Evolutionary conservation across 1,140 invertebrate genomes (phyloP).

Genomic region (Drosophila chauvacae): DNA sequence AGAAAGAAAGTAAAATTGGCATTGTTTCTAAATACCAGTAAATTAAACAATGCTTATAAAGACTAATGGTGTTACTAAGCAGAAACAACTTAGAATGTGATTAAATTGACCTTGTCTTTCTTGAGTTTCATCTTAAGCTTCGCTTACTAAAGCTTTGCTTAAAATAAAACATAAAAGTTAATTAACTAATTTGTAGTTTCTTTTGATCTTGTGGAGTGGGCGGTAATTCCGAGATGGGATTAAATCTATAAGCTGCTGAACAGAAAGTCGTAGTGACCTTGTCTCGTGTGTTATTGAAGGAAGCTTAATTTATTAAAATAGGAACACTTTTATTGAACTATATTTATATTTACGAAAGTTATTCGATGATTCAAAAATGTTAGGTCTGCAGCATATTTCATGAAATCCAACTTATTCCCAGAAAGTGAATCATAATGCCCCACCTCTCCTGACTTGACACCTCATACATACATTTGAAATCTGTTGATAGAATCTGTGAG

Average conservation of each 20-base stretch:
- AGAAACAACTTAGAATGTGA: too few species aligned
- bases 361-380: too few species aligned
- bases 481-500: slow-evolving; percentile 2
- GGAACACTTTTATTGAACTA: neutral
- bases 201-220: slow-evolving; percentile 29
- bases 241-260: slow-evolving; percentile 1
- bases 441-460: neutral
- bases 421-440: slow-evolving; percentile 14
- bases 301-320: neutral
- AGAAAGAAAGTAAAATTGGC: slow-evolving; percentile 2
- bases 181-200: neutral
- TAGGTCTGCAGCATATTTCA: neutral
- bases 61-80: too few species aligned
- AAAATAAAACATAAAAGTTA: neutral
- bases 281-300: neutral
- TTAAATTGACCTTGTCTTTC: slow-evolving; percentile 1
- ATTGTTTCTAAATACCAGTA: neutral
- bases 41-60: neutral
- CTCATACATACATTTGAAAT: slow-evolving; percentile 22
- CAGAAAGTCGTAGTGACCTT: slow-evolving; percentile 36
- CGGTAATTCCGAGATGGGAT: slow-evolving; percentile 13
- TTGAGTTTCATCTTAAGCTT: neutral
- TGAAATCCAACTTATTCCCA: neutral
- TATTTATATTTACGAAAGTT: too few species aligned
- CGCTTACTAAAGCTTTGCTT: too few species aligned